Conservation (phyloP, 1,140 invertebrate species). For the Megalonaias nervosa region DNA sequence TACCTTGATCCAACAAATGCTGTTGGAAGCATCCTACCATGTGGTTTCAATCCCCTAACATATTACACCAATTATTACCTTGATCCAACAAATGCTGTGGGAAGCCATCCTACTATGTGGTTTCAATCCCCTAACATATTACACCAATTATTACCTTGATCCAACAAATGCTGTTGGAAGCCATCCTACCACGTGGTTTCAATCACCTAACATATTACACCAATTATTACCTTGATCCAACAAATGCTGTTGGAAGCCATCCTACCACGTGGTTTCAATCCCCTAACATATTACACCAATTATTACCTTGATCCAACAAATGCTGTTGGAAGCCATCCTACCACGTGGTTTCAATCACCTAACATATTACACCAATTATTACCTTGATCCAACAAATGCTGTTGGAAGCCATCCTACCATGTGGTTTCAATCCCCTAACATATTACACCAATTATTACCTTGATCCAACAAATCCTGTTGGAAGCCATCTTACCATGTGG, state of each 20-base stretch:
- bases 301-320: constrained; percentile 52
- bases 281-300: constrained; percentile 69
- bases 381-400: not conserved
- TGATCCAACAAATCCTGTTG: not conserved
- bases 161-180: not conserved
- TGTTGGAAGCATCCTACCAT: not conserved
- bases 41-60: too few relatives aligned
- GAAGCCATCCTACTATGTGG: not conserved
- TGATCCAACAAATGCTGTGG: not conserved
- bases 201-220: constrained; percentile 57
- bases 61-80: not conserved
- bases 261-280: constrained; percentile 37
- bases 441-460: not conserved
- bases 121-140: constrained; percentile 58
- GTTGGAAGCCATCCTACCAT: not conserved
- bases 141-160: not conserved
- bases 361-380: not conserved
- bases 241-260: not conserved
- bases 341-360: not conserved
- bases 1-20: constrained; percentile 51
- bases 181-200: not conserved
- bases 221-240: not conserved
- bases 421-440: constrained; percentile 67
- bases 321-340: not conserved
- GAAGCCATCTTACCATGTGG: not conserved